Evolutionary conservation across 2,888 invertebrate species (phyloP).

Genomic region (Xylota segnis): DNA sequence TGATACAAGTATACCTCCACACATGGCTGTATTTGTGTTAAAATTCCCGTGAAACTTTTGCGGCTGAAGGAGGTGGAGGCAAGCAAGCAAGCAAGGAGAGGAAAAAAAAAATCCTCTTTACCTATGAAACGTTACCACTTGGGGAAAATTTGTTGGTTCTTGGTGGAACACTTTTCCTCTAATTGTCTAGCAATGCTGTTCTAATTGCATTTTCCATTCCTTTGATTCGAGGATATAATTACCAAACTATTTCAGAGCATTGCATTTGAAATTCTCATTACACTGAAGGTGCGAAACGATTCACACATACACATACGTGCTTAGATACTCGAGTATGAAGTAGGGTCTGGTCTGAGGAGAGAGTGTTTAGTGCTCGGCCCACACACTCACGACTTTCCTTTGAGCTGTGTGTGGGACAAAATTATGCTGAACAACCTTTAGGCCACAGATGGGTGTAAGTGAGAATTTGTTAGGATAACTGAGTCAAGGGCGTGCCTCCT

Average conservation of each 20-base stretch:
- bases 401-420: too few relatives aligned
- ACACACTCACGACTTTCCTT: too few relatives aligned
- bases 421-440: too few relatives aligned
- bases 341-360: too few relatives aligned
- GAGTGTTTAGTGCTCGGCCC: too few relatives aligned
- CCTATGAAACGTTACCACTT: neutral
- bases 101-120: neutral
- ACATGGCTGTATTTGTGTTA: neutral
- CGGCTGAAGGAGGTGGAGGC: too few relatives aligned
- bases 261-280: neutral
- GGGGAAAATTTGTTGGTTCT: neutral
- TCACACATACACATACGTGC: neutral
- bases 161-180: neutral
- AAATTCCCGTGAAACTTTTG: neutral
- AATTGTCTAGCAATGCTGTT: conserved; percentile 12
- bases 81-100: too few relatives aligned
- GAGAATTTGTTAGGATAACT: too few relatives aligned
- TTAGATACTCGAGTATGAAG: too few relatives aligned
- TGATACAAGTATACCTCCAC: neutral
- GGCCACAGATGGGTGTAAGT: too few relatives aligned
- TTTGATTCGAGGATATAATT: conserved; percentile 24
- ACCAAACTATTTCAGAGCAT: conserved; percentile 5
- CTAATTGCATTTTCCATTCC: conserved; percentile 4
- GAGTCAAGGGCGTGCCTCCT: too few relatives aligned
- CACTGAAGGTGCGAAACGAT: neutral